Base-by-base conservation (phyloP, 2,797 vertebrate genomes). In the Emys orbicularis region DNA sequence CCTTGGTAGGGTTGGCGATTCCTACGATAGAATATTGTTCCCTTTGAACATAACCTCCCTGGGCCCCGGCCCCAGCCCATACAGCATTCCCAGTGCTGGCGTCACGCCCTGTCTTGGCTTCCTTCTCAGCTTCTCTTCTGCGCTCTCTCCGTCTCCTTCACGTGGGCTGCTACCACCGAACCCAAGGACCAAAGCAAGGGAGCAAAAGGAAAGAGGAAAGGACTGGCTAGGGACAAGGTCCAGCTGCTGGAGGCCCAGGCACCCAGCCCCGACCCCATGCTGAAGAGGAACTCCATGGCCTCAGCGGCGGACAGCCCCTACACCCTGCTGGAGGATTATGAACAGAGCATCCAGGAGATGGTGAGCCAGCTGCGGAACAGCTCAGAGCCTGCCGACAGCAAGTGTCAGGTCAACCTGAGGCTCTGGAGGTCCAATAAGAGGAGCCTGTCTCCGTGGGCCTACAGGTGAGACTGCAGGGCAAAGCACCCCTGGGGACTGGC, bases 401-500 rank as follows among this genome's bases (percentile, higher is more conserved):
- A 98, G 95, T 99, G 99, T 84, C 98, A 99, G 94, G 98, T 99
- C 94, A 98, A 99, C 94, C 91, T 99, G 93, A 98, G 98, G 94
- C 98, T 99, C 81, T 99, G 99, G 99, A 98, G 98, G 96, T 99
- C 99, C 90, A 99, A 99, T 97, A 98, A 96, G 79, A 98, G 99
- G 83, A 99, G 99, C 81, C 97, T 99, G 85, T 99, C 99, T 10
- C 99, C 99, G 4, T 99, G 99, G 99, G 97, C 98, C n/a, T 99
- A 99, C 98, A 99, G 99, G 99, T 99, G 95, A 97, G 98, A 34
- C 16, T 44, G 88, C 7, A 18, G 21, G 41, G 57, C 31, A 12
- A 8, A 47, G 59, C 19, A 8, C 37, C 5, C 12, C 31, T 12
- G 25, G n/a, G 49, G 1, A 4, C 10, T 21, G 19, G 11, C 10